Evolutionary conservation across 1,140 invertebrate genomes (phyloP), one percentile per base, ranked within the genome.

Genomic region (Scaptomyza graminum): DNA sequence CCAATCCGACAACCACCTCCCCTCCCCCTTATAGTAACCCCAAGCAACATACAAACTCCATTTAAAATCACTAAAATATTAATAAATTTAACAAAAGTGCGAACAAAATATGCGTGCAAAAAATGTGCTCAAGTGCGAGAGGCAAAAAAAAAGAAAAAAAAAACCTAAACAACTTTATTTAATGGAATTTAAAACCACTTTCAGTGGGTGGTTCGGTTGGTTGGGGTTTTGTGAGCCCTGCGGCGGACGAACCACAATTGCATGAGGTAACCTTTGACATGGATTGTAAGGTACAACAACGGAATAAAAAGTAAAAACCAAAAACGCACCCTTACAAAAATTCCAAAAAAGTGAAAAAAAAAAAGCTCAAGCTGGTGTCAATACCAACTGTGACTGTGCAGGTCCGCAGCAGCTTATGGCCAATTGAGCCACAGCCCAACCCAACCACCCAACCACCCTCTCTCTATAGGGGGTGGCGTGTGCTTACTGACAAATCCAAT

Each of bases 111-210:
- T 90, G 88, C 87, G 87, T 90, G 88, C 28, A 28, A 7, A 90
- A 90, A 90, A 88, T 87, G 79, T 73, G n/a, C n/a, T 71, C 67
- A 73, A 88, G 75, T 76, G 41, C 28, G 28, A 49, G 71, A 22
- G 31, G 57, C 54, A 43, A 56, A 47, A 3, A 1, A 18, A 22
- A 1, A 22, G 4, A 22, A 22, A 22, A 50, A 52, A 37, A 12
- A n/a, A 77, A 90, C 81, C 88, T 73, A 83, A 84, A 90, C 89
- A 90, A 90, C 82, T 88, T 81, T 88, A 90, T 88, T 90, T 90
- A 90, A 90, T 90, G 88, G 88, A 90, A 90, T 90, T 90, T 90
- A 90, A 90, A 90, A 90, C 88, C 88, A 90, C 88, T 90, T 59
- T 72, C 74, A 70, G 56, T 87, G 67, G 64, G 77, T 79, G 76